Conservation (phyloP, 2,797 vertebrate species). For the Sebastes matsubarae region DNA sequence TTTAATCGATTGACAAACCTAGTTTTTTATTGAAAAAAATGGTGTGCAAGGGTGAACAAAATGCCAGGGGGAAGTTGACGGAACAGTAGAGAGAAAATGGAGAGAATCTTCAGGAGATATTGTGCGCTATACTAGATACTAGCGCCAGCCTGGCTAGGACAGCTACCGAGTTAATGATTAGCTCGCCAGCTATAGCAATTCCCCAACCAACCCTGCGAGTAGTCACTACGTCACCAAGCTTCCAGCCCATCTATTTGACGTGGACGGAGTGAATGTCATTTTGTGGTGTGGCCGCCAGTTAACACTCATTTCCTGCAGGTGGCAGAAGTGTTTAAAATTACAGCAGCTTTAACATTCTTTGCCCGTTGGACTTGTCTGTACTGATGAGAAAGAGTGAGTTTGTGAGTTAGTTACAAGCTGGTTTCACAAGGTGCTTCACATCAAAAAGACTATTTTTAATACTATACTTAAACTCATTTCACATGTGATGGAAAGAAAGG, state of each 20-base stretch:
- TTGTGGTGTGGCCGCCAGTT: neutral
- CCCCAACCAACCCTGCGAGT: neutral
- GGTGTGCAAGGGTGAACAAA: neutral
- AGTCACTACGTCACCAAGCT: neutral
- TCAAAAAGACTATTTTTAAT: neutral
- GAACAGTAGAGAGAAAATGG: neutral
- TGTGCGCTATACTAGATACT: neutral
- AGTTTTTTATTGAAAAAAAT: no score
- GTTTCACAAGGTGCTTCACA: slow-evolving; percentile 5
- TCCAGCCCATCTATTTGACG: neutral
- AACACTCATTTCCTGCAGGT: neutral
- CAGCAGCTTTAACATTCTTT: neutral
- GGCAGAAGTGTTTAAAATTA: neutral
- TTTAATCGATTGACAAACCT: no score
- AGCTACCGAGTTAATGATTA: neutral
- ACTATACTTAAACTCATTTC: neutral
- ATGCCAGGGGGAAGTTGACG: neutral
- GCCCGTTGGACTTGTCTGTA: neutral
- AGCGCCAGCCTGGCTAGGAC: neutral
- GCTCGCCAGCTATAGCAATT: neutral
- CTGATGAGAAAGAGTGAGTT: neutral
- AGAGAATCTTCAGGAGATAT: neutral
- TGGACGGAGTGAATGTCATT: neutral
- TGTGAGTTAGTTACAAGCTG: neutral
- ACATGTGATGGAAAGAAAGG: neutral